These are phyloP conservation scores for Zaprionus gabonicus DNA, from an alignment of 1,140 invertebrate genomes.

Conservation along the genomic window DNA sequence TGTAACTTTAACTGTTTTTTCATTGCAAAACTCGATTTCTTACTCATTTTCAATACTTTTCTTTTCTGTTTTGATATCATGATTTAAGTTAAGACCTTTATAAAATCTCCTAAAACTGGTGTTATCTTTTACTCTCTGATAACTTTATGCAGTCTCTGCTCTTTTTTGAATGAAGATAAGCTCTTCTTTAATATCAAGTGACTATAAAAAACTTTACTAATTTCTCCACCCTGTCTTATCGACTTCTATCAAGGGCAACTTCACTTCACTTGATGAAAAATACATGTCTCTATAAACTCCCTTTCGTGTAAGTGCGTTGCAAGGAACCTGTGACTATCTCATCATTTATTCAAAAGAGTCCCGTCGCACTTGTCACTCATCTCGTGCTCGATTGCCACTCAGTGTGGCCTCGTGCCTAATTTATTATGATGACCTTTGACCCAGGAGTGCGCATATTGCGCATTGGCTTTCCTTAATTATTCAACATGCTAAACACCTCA, in stretches of 20 bases:
- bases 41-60: no score
- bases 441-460: slow-evolving; percentile 12
- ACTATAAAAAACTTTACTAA: no score
- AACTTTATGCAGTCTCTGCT: no score
- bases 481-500: slow-evolving; percentile 76
- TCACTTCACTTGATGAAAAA: not conserved
- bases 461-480: slow-evolving; percentile 62
- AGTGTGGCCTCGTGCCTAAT: slow-evolving; percentile 64
- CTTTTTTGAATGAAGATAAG: no score
- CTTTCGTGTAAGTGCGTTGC: not conserved
- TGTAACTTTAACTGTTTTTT: no score
- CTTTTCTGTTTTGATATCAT: no score
- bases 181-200: no score
- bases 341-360: slow-evolving; percentile 21
- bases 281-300: not conserved
- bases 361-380: slow-evolving; percentile 37
- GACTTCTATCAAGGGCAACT: not conserved
- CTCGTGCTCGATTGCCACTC: slow-evolving; percentile 39
- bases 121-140: fast-evolving
- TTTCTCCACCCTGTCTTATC: not conserved
- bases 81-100: no score
- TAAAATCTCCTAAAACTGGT: no score
- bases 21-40: no score
- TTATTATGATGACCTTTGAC: slow-evolving; percentile 76
- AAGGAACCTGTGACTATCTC: not conserved